Evolutionary conservation across 2,797 vertebrate species (phyloP).

Genomic region (Orestias chungarensis): DNA sequence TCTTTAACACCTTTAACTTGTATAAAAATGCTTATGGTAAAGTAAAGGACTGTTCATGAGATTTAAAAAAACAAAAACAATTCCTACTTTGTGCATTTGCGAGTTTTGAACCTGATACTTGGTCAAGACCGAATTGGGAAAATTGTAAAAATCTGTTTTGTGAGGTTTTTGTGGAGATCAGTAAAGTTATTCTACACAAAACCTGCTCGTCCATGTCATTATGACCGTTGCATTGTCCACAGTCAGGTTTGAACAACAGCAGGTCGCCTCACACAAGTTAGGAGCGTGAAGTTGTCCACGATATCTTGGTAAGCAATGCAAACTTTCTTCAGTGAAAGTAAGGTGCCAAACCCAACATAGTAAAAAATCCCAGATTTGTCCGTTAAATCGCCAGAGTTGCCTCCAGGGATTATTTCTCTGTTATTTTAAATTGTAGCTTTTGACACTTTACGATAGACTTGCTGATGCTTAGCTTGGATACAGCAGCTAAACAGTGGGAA

Average conservation of each 20-base stretch:
- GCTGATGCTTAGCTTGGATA: background rate
- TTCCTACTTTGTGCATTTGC: too few species aligned
- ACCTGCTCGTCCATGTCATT: background rate
- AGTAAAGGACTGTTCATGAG: too few species aligned
- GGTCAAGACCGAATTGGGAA: background rate
- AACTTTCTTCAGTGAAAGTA: background rate
- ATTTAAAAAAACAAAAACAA: too few species aligned
- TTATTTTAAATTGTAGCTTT: background rate
- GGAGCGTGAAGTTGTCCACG: background rate
- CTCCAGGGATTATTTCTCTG: background rate
- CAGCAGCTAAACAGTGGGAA: background rate
- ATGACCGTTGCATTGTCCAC: background rate
- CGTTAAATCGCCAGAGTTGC: background rate
- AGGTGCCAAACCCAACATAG: background rate
- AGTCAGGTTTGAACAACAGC: background rate
- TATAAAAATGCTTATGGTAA: too few species aligned
- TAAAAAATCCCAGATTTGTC: background rate
- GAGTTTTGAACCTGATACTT: background rate
- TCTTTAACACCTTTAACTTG: too few species aligned
- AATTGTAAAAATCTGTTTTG: background rate
- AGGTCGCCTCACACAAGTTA: background rate
- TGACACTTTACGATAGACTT: background rate
- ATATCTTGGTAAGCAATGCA: background rate
- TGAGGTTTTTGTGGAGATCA: background rate
- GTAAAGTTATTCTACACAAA: background rate